Conservation (phyloP, 2,113 vertebrate species). For the Antennarius striatus region DNA sequence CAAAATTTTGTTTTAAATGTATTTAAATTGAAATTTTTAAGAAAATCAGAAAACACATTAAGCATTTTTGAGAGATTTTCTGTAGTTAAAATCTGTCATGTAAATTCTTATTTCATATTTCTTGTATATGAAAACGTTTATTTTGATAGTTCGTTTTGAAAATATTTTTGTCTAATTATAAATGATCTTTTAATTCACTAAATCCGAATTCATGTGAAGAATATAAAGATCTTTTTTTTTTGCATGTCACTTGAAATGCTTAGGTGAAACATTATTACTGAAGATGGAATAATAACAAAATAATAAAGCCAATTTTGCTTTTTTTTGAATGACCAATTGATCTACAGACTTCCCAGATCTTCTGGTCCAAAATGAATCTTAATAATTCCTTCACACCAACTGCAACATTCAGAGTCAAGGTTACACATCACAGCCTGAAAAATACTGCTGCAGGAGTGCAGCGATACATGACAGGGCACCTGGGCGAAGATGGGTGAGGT, state of each 20-base stretch:
- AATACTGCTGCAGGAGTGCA: slow-evolving; percentile 35
- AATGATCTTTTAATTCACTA: neutral
- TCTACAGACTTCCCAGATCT: slow-evolving; percentile 13
- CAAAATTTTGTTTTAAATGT: too few species aligned
- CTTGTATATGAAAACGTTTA: neutral
- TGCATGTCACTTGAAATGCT: neutral
- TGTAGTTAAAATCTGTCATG: neutral
- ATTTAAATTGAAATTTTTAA: neutral
- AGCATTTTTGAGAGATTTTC: neutral
- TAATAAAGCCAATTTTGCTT: too few species aligned
- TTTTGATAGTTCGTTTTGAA: neutral
- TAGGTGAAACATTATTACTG: neutral
- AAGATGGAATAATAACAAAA: too few species aligned
- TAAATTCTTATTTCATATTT: too few species aligned
- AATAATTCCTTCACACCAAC: slow-evolving; percentile 55
- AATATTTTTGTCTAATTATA: neutral
- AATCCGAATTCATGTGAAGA: too few species aligned
- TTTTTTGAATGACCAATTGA: neutral
- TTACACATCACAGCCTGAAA: slow-evolving; percentile 59
- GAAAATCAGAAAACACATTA: neutral
- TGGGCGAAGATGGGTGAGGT: slow-evolving; percentile 34
- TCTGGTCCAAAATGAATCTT: slow-evolving; percentile 22
- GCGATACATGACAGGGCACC: slow-evolving; percentile 54
- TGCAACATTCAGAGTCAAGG: slow-evolving; percentile 64
- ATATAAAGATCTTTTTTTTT: too few species aligned